Evolutionary conservation across 1,140 invertebrate genomes (phyloP).

Genomic region (Penaeus vannamei): DNA sequence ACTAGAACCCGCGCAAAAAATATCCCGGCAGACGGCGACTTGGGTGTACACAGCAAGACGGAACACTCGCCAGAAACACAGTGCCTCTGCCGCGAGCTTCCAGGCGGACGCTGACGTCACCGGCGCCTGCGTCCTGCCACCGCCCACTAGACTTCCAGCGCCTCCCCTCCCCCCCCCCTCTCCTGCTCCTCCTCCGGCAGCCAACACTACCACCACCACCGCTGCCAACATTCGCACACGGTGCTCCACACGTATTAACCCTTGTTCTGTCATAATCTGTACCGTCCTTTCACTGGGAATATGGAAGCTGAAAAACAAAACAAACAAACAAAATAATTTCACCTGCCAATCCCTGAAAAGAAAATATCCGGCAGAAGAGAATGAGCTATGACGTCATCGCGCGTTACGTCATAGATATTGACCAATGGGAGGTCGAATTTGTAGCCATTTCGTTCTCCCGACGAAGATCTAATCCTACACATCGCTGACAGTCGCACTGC

Average conservation of each 20-base stretch:
- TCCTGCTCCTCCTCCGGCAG: too few species aligned
- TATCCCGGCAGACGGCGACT: not conserved
- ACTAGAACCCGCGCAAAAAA: too few species aligned
- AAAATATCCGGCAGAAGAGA: not conserved
- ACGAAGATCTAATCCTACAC: not conserved
- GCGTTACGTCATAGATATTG: conserved; percentile 4
- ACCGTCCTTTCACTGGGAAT: too few species aligned
- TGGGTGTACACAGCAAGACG: conserved; percentile 23
- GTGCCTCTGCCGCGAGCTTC: not conserved
- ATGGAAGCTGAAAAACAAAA: not conserved
- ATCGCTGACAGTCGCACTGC: not conserved
- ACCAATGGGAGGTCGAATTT: not conserved
- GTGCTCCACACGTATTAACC: too few species aligned
- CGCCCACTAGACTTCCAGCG: not conserved
- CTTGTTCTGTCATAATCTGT: too few species aligned
- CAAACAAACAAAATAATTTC: not conserved
- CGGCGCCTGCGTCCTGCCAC: not conserved
- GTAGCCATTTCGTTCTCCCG: not conserved
- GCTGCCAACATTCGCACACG: too few species aligned
- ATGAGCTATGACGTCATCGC: not conserved
- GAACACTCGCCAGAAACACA: conserved; percentile 26
- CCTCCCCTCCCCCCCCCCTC: too few species aligned
- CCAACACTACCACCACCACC: too few species aligned
- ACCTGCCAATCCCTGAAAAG: not conserved
- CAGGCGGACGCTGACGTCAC: not conserved